Conservation (phyloP, 1,140 invertebrate species). For the Chionoecetes opilio region DNA sequence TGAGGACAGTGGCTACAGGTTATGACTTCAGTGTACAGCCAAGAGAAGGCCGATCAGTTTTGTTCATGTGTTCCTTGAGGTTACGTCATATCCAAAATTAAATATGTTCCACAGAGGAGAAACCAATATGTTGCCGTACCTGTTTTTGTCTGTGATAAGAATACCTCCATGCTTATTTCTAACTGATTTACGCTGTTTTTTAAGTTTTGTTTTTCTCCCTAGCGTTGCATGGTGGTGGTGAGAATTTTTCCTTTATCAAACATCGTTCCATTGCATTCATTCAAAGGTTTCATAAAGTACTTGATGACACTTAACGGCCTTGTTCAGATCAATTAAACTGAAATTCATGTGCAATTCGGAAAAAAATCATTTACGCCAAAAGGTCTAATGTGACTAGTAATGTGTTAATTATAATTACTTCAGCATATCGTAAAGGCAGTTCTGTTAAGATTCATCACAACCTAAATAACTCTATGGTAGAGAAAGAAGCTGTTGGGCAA, state of each 20-base stretch:
- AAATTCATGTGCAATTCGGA: background rate
- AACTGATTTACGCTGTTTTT: background rate
- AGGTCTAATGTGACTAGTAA: background rate
- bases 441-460: too few species aligned
- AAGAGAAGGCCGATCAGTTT: background rate
- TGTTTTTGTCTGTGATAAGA: slow-evolving; percentile 76
- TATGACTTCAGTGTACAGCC: background rate
- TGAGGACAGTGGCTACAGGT: too few species aligned
- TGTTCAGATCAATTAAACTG: background rate
- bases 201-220: background rate
- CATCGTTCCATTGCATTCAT: background rate
- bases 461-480: background rate
- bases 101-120: slow-evolving; percentile 45
- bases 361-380: too few species aligned
- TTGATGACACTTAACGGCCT: background rate
- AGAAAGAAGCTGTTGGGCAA: slow-evolving; percentile 61
- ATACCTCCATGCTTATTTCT: slow-evolving; percentile 43
- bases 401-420: background rate
- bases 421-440: background rate
- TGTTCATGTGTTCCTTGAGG: slow-evolving; percentile 2
- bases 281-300: background rate
- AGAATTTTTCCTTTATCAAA: background rate
- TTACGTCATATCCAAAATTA: slow-evolving; percentile 8
- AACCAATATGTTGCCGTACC: slow-evolving; percentile 77
- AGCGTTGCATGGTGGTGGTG: background rate